Base-by-base conservation (phyloP, 2,888 invertebrate species). In the Hemistola chrysoprasaria region DNA sequence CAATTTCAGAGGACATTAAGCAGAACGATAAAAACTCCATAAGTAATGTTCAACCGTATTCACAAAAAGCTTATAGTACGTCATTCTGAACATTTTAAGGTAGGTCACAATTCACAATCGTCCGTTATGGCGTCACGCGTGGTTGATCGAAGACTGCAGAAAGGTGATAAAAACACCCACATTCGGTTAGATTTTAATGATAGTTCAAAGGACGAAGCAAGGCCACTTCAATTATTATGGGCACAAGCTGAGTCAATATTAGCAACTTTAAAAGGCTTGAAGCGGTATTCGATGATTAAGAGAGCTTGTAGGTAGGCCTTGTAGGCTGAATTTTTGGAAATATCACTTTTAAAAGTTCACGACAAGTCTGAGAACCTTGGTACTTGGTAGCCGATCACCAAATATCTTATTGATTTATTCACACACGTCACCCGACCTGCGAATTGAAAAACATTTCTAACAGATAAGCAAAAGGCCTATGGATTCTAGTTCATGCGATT, bases 71-170 rank as follows among this genome's bases (percentile, higher is more conserved):
- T 30, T 30, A 9, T 8, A 42, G 46, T 36, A 54, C 65, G 59
- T 62, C 51, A 56, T 36, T 35, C 38, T 11, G 40, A 47, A 45
- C 50, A 55, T 61, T 65, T 69, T 70, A 73, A 66, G 65, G 67
- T 66, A 75, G 67, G 70, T 75, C 70, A 16, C 16, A 16, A 16
- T n/a, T n/a, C n/a, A 59, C 47, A 40, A 53, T 51, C 50, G 61
- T 61, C 78, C 74, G 78, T 75, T 71, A 73, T 69, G 62, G 53
- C 51, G 67, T 64, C 62, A 70, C 68, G 70, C 68, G 50, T 62
- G 70, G 64, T 47, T 57, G 63, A 50, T 27, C 55, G 53, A 49
- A 52, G 44, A 58, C 57, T 48, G 52, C 45, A 53, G 39, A 60
- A 53, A 50, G 25, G 34, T 41, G 51, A 47, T 56, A 64, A 66